Conservation (phyloP, 2,888 invertebrate genomes). For the Tuberolachnus salignus region DNA sequence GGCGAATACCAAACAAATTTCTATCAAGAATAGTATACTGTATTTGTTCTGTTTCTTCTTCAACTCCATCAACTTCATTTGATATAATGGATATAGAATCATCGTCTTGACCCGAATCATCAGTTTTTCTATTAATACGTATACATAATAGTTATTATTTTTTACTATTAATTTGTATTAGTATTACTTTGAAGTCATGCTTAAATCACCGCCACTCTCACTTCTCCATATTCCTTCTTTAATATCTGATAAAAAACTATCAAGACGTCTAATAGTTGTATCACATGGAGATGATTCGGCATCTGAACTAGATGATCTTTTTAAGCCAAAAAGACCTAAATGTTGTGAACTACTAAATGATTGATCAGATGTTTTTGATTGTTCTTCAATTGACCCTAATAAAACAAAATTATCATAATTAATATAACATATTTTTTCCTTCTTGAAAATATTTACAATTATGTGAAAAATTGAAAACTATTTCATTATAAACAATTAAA, state of each 20-base stretch:
- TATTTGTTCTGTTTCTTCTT: slow-evolving; percentile 44
- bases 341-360: slow-evolving; percentile 37
- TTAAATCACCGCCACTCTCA: slow-evolving; percentile 43
- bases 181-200: slow-evolving; percentile 38
- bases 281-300: slow-evolving; percentile 51
- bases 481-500: no score
- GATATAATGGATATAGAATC: slow-evolving; percentile 43
- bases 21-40: slow-evolving; percentile 19
- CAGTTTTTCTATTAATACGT: slow-evolving; percentile 34
- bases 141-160: slow-evolving; percentile 10
- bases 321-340: slow-evolving; percentile 48
- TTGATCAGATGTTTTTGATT: slow-evolving; percentile 39
- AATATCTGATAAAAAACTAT: slow-evolving; percentile 53
- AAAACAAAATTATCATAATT: not conserved
- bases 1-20: slow-evolving; percentile 39
- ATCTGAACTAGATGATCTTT: slow-evolving; percentile 48
- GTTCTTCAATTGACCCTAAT: slow-evolving; percentile 36
- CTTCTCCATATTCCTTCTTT: slow-evolving; percentile 49
- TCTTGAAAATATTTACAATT: no score
- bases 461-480: no score
- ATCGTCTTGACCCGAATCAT: slow-evolving; percentile 39
- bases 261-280: slow-evolving; percentile 46
- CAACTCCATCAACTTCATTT: slow-evolving; percentile 24
- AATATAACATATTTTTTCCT: not conserved
- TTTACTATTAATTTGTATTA: not conserved